Evolutionary conservation across 2,888 invertebrate genomes (phyloP).

Genomic region (Chironomus riparius): DNA sequence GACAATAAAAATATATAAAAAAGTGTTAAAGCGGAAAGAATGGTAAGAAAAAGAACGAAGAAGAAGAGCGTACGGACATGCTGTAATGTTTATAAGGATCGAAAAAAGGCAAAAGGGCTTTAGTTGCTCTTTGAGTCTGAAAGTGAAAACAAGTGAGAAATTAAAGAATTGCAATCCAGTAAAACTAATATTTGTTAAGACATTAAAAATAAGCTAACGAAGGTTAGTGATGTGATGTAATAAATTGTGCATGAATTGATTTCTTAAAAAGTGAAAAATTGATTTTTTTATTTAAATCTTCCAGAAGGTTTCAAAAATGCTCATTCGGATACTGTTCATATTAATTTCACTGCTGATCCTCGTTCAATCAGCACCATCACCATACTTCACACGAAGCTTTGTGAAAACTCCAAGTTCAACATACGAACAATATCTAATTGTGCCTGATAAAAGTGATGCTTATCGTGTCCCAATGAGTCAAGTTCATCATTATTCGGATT

Average conservation of each 20-base stretch:
- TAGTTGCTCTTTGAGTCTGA: not conserved
- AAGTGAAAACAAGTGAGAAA: not conserved
- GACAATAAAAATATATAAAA: not conserved
- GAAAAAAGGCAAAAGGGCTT: not conserved
- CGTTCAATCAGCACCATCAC: not conserved
- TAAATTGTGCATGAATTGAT: too few species aligned
- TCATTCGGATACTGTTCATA: not conserved
- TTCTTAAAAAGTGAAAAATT: too few species aligned
- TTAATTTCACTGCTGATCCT: not conserved
- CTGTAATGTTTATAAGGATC: slow-evolving; percentile 1
- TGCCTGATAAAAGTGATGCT: not conserved
- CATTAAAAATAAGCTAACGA: not conserved
- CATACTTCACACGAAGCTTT: not conserved
- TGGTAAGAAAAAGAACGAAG: not conserved
- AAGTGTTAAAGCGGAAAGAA: not conserved
- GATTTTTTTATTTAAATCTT: not conserved
- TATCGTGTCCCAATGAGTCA: not conserved
- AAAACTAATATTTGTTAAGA: not conserved
- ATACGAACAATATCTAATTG: not conserved
- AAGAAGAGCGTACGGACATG: not conserved
- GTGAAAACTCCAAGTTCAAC: slow-evolving; percentile 1
- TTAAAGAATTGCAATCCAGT: not conserved
- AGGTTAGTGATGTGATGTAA: not conserved
- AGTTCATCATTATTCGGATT: not conserved
- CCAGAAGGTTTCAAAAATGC: not conserved